Evolutionary conservation across 2,113 vertebrate genomes (phyloP).

Genomic region (Callaeas wilsoni): DNA sequence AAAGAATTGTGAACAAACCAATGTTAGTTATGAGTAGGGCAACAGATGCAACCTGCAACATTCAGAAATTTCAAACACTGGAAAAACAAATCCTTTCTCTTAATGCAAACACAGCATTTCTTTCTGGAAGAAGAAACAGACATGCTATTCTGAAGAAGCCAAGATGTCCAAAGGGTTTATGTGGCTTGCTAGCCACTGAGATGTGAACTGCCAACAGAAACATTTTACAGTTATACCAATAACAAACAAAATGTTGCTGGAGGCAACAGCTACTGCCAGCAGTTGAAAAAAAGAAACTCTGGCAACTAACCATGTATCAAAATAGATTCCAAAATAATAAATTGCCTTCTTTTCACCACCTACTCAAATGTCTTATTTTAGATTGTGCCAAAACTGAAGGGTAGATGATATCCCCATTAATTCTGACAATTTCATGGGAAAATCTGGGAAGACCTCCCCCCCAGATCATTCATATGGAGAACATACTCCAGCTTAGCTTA

Average conservation of each 20-base stretch:
- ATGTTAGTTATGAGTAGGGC: not conserved
- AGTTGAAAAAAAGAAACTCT: not conserved
- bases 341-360: slow-evolving; percentile 16
- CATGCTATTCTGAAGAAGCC: not conserved
- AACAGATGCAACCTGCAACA: not conserved
- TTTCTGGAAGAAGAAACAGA: not conserved
- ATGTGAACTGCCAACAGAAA: slow-evolving; percentile 9
- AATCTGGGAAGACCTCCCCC: not conserved
- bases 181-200: not conserved
- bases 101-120: not conserved
- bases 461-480: not conserved
- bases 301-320: slow-evolving; percentile 28
- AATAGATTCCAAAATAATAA: slow-evolving; percentile 19
- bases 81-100: not conserved
- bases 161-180: not conserved
- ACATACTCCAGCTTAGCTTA: not conserved
- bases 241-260: slow-evolving; percentile 27
- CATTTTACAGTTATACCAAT: not conserved
- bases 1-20: not conserved
- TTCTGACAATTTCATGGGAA: slow-evolving; percentile 28
- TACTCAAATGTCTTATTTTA: slow-evolving; percentile 18
- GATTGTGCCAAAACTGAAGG: not conserved
- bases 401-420: not conserved
- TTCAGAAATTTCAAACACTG: not conserved
- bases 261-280: slow-evolving; percentile 4